These are phyloP conservation scores for Ptiloglossa arizonensis DNA, from an alignment of 1,140 invertebrate species.

Conservation along the genomic window DNA sequence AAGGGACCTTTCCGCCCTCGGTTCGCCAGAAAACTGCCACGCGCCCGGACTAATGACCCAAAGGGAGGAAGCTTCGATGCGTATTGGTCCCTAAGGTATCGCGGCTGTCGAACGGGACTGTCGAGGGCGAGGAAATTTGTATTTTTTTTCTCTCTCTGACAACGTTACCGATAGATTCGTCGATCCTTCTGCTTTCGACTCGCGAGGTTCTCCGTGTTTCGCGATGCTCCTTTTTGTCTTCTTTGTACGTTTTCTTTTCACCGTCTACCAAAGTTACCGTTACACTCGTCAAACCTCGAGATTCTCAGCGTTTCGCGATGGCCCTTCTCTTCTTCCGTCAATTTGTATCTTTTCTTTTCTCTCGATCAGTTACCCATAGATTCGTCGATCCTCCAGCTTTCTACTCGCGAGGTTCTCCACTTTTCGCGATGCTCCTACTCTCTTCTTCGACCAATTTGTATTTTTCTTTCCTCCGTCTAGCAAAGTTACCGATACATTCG, in stretches of 20 bases:
- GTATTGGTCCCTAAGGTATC: slow-evolving; percentile 23
- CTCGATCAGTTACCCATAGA: too few species aligned
- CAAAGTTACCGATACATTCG: slow-evolving; percentile 59
- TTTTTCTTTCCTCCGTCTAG: slow-evolving; percentile 54
- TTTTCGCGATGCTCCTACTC: too few species aligned
- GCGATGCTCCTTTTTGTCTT: background rate
- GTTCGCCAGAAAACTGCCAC: slow-evolving; percentile 53
- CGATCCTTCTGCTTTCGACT: slow-evolving; percentile 29
- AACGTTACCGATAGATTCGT: slow-evolving; percentile 60
- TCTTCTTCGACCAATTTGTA: too few species aligned
- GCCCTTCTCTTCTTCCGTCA: slow-evolving; percentile 18
- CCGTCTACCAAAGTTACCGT: slow-evolving; percentile 35
- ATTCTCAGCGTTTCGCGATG: background rate
- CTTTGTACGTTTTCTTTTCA: slow-evolving; percentile 55
- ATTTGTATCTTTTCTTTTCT: too few species aligned
- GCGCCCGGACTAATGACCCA: slow-evolving; percentile 61
- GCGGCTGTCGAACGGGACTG: background rate
- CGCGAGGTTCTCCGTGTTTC: slow-evolving; percentile 30
- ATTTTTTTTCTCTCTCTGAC: slow-evolving; percentile 52
- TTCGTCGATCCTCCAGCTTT: too few species aligned
- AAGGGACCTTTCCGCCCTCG: slow-evolving; percentile 33
- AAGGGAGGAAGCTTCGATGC: slow-evolving; percentile 44
- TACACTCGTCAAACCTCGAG: slow-evolving; percentile 58
- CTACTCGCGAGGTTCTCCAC: too few species aligned
- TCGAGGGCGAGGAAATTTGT: slow-evolving; percentile 26